Evolutionary conservation across 2,888 invertebrate species (phyloP).

Genomic region (Tipula vernalis): DNA sequence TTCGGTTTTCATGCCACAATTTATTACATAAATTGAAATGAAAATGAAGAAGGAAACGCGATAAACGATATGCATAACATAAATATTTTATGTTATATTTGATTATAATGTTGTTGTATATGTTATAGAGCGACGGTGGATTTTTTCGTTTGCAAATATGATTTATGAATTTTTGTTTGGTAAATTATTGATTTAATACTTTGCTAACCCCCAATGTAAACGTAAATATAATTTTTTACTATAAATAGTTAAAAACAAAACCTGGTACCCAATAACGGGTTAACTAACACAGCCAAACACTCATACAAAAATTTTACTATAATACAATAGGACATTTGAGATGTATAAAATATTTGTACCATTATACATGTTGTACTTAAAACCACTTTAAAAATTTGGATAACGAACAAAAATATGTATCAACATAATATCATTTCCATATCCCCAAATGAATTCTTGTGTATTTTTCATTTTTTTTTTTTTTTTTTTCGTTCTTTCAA

Average conservation of each 20-base stretch:
- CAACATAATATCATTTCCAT: neutral
- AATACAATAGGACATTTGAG: neutral
- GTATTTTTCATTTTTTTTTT: neutral
- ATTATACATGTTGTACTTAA: neutral
- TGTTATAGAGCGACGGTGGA: neutral
- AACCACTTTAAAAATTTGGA: neutral
- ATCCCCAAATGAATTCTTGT: neutral
- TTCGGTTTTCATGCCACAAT: neutral
- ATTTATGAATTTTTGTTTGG: neutral
- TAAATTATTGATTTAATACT: neutral
- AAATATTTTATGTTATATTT: neutral
- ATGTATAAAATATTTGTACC: neutral
- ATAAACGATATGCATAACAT: conserved; percentile 4
- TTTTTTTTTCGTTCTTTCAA: neutral
- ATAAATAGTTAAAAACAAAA: neutral
- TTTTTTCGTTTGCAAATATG: neutral
- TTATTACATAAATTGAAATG: neutral
- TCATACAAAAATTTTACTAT: neutral
- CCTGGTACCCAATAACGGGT: neutral
- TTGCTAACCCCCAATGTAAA: neutral
- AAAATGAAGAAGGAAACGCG: neutral
- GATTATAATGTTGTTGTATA: neutral
- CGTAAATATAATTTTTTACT: neutral
- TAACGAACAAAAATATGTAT: neutral
- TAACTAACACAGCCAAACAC: neutral